Conservation (phyloP, 2,888 invertebrate species). For the Agrypnus murinus region DNA sequence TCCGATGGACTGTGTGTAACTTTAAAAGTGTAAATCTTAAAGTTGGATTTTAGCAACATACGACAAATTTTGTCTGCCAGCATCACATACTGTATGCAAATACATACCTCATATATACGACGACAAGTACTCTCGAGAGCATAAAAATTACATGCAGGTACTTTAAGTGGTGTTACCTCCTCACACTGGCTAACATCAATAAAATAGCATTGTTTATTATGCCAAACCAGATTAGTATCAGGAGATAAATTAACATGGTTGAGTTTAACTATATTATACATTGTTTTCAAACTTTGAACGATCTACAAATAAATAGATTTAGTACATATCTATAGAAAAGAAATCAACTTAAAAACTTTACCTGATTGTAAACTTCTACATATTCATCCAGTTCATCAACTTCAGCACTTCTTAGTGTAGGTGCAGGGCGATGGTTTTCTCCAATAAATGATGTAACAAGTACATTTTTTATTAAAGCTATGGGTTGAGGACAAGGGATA, state of each 20-base stretch:
- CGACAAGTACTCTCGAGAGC: too few species aligned
- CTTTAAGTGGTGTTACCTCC: conserved; percentile 94
- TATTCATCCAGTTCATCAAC: conserved; percentile 72
- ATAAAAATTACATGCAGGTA: too few species aligned
- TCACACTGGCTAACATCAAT: conserved; percentile 97
- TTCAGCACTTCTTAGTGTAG: conserved; percentile 83
- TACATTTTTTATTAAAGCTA: conserved; percentile 87
- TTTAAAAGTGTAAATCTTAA: too few species aligned
- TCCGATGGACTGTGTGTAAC: too few species aligned
- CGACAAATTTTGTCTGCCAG: too few species aligned
- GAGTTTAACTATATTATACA: conserved; percentile 89
- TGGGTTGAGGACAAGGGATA: conserved; percentile 88
- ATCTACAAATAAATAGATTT: conserved; percentile 65
- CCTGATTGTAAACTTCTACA: conserved; percentile 76
- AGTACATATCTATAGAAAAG: too few species aligned
- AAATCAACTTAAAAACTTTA: too few species aligned
- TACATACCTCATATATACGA: too few species aligned
- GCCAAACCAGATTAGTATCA: conserved; percentile 94
- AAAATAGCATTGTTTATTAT: conserved; percentile 85
- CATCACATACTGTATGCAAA: too few species aligned
- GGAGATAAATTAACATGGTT: conserved; percentile 95
- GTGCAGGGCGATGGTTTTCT: conserved; percentile 84
- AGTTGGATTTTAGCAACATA: too few species aligned
- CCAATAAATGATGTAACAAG: conserved; percentile 96
- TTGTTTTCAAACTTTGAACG: conserved; percentile 81